A percentile compares a stretch with the other conserved stretches of the same genome.
Evolutionary conservation across 2,888 invertebrate species (phyloP).

Genomic region (Sinhomidia bicolor): DNA sequence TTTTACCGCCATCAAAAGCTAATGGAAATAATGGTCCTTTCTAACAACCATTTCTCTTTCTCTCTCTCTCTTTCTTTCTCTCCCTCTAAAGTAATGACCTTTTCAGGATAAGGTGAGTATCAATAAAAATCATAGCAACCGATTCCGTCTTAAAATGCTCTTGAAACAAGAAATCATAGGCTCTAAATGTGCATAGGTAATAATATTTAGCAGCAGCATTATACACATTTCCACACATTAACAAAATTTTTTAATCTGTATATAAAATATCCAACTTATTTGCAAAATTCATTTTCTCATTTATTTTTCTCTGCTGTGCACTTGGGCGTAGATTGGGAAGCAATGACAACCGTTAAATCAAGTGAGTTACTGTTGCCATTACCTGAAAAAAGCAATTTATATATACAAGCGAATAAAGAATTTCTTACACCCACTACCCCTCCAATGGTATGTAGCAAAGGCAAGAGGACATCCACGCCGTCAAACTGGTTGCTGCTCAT

Average conservation of each 20-base stretch:
- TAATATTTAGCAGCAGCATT: too few species aligned
- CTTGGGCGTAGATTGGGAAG: constrained; percentile 33
- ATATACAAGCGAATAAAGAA: constrained; percentile 27
- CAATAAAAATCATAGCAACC: too few species aligned
- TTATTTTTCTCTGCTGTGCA: background rate
- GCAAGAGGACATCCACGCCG: background rate
- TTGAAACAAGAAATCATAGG: too few species aligned
- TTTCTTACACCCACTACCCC: background rate
- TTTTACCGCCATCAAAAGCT: constrained; percentile 67
- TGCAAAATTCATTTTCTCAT: constrained; percentile 36
- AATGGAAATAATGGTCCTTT: constrained; percentile 69
- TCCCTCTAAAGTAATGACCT: constrained; percentile 73
- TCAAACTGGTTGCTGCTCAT: constrained; percentile 37
- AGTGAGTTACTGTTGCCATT: constrained; percentile 56
- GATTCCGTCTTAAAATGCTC: too few species aligned
- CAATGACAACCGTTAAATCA: constrained; percentile 70
- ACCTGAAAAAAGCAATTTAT: constrained; percentile 51
- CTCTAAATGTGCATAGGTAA: too few species aligned
- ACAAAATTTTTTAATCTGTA: constrained; percentile 44
- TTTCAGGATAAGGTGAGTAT: constrained; percentile 53
- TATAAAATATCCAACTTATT: constrained; percentile 55
- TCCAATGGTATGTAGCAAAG: too few species aligned
- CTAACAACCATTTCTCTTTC: constrained; percentile 57
- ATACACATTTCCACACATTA: background rate
- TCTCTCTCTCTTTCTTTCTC: too few species aligned